These are phyloP conservation scores for Recurvirostra avosetta DNA, from an alignment of 2,113 vertebrate species.

Conservation along the genomic window DNA sequence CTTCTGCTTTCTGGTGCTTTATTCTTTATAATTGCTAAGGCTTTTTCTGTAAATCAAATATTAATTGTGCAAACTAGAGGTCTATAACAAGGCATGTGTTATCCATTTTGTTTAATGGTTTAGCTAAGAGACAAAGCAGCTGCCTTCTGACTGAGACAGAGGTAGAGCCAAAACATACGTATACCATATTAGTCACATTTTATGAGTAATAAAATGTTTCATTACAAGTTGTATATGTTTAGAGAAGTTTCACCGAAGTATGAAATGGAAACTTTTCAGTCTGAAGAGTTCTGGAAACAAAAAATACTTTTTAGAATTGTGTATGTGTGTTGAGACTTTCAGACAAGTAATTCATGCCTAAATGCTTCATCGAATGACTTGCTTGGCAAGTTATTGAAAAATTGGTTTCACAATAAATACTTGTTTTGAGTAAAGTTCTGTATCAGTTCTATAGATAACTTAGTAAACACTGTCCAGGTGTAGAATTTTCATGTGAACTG, in stretches of 20 bases:
- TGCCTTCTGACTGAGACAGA: slow-evolving; percentile 45
- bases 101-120: slow-evolving; percentile 56
- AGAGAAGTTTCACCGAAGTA: neutral
- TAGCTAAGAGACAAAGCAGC: slow-evolving; percentile 58
- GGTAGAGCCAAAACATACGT: slow-evolving; percentile 47
- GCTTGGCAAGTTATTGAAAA: neutral
- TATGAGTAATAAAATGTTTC: slow-evolving; percentile 20
- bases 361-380: neutral
- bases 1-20: neutral
- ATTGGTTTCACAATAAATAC: neutral
- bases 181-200: slow-evolving; percentile 33
- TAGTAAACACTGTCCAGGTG: neutral
- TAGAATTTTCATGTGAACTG: neutral
- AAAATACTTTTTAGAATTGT: neutral
- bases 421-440: neutral
- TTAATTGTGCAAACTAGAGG: slow-evolving; percentile 21
- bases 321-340: neutral
- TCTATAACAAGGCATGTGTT: slow-evolving; percentile 55
- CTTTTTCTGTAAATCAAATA: slow-evolving; percentile 19
- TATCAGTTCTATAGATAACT: neutral
- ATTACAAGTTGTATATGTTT: neutral
- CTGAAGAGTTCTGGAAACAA: neutral
- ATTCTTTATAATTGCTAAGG: neutral
- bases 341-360: neutral
- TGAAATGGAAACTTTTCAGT: neutral